Evolutionary conservation across 1,140 invertebrate species (phyloP).

Genomic region (Neotoxoptera formosana): DNA sequence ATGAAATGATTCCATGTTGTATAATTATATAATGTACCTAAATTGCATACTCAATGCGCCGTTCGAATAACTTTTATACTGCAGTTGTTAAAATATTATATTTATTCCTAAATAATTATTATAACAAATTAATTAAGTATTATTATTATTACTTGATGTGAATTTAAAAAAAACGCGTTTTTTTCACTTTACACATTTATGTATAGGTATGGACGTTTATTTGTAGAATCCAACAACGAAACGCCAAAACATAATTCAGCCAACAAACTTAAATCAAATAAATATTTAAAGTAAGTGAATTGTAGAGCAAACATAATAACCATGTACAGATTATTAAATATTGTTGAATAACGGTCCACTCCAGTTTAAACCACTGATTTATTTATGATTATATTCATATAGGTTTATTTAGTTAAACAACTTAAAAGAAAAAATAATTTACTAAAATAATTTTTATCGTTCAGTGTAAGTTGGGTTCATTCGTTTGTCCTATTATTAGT

Average conservation of each 20-base stretch:
- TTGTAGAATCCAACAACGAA: constrained; percentile 23
- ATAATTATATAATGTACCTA: constrained; percentile 5
- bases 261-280: constrained; percentile 26
- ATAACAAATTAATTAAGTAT: background rate
- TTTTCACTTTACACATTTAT: background rate
- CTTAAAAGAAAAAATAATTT: background rate
- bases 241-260: background rate
- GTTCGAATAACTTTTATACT: background rate
- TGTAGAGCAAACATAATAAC: background rate
- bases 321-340: background rate
- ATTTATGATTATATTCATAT: background rate
- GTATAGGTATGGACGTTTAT: constrained; percentile 22
- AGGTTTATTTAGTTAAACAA: background rate
- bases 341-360: background rate
- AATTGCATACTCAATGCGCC: constrained; percentile 31
- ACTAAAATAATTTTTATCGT: background rate
- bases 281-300: background rate
- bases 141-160: background rate
- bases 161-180: background rate
- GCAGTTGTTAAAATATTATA: background rate
- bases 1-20: background rate
- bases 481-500: too few species aligned
- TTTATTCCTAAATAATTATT: background rate
- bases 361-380: background rate
- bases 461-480: too few species aligned